These are phyloP conservation scores for honey bee (Apis mellifera) DNA, from an alignment of 1,140 invertebrate genomes.

Conservation along the genomic window Amel_HAv3.1 CM009946.2:1905001-1905500, in stretches of 20 bases:
- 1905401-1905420: background rate
- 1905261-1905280: background rate
- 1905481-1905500: conserved; percentile 64
- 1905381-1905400: background rate
- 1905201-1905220: no score
- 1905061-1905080: no score
- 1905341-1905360: background rate
- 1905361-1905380: conserved; percentile 19
- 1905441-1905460: background rate
- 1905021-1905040: no score
- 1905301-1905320: background rate
- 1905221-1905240: background rate
- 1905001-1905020: no score
- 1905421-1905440: background rate
- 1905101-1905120: no score
- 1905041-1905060: no score
- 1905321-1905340: background rate
- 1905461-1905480: conserved; percentile 48
- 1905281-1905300: conserved; percentile 22
- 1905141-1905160: no score
- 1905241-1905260: background rate
- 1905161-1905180: no score
- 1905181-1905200: no score
- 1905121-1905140: no score
- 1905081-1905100: no score